Evolutionary conservation across 2,888 invertebrate genomes (phyloP), one percentile per base, ranked within the genome.

Genomic region (Helobdella robusta): DNA sequence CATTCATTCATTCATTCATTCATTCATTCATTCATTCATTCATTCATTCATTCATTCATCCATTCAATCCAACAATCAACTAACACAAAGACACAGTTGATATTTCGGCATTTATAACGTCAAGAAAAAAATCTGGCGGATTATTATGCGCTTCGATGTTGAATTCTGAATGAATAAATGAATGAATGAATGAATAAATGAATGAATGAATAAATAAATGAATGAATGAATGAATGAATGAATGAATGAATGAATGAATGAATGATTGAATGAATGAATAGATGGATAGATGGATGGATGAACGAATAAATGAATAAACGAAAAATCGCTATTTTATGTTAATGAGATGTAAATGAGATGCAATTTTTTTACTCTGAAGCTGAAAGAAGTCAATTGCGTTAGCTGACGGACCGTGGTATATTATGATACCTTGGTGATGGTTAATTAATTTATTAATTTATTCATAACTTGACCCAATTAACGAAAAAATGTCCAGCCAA

Each of bases 41-140:
- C n/a, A n/a, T n/a, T n/a, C n/a, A n/a, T n/a, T n/a, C n/a, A n/a
- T n/a, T n/a, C n/a, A n/a, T n/a, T n/a, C n/a, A n/a, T n/a, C n/a
- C n/a, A n/a, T n/a, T n/a, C n/a, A n/a, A n/a, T n/a, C 11, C 11
- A 40, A 40, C 11, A 52, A 3, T 20, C 15, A 18, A 20, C 52
- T 25, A n/a, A 46, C 62, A 48, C 15, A 32, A 15, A 5, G 62
- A 28, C 15, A 46, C 48, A 25, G 50, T 32, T 74, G 75, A 66
- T 76, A 75, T 20, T 8, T 66, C 68, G 8, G 76, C 78, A 68
- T 75, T 76, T 66, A 78, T 74, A 25, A 79, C 75, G 69, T 79
- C 79, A 32, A 79, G 73, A 71, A 78, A 77, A 68, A 79, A 78
- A 67, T 79, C 79, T 1, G 78, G 74, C 8, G 79, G 79, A 59